Evolutionary conservation across 2,888 invertebrate species (phyloP), one percentile per base, ranked within the genome.

Genomic region (Philereme vetulata): DNA sequence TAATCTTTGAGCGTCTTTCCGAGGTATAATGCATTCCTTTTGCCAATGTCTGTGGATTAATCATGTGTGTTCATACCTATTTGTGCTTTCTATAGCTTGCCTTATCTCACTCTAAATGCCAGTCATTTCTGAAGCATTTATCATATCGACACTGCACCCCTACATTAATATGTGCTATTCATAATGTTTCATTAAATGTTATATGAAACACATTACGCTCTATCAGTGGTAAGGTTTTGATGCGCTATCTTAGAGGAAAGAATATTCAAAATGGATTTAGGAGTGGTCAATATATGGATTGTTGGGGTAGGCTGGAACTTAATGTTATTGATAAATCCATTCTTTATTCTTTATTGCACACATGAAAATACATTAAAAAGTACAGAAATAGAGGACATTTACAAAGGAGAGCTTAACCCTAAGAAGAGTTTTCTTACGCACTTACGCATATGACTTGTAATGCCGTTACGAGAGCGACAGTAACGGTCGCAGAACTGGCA

Each of bases 161-260:
- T 77, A 78, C 82, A 80, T 81, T 85, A 86, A 87, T 84, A 85
- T 81, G 81, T 81, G 76, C 82, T 85, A 88, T 90, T 86, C 85
- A 89, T 90, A 89, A 90, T 86, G 87, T 92, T 90, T 92, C 90
- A 90, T 92, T 91, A 90, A 84, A 84, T 82, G 78, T 76, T 87
- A 90, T 21, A 21, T 21, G 21, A 88, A 86, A 85, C 80, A 81
- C 85, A 82, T 78, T 83, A 83, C 83, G 80, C 74, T 72, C 69
- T 65, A 71, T 72, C 77, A 74, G 72, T 68, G 61, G 46, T 45
- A 44, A 57, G 47, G 59, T 65, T 63, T 59, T 66, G 68, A 66
- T 65, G 62, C 40, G 59, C 56, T 64, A 65, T 66, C 65, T 63
- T 60, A 57, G 51, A 54, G 48, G 58, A 56, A 62, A 51, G 32